phyloP scores from a whole-genome alignment of 2,113 vertebrate species.

The Neogobius melanostomus region DNA sequence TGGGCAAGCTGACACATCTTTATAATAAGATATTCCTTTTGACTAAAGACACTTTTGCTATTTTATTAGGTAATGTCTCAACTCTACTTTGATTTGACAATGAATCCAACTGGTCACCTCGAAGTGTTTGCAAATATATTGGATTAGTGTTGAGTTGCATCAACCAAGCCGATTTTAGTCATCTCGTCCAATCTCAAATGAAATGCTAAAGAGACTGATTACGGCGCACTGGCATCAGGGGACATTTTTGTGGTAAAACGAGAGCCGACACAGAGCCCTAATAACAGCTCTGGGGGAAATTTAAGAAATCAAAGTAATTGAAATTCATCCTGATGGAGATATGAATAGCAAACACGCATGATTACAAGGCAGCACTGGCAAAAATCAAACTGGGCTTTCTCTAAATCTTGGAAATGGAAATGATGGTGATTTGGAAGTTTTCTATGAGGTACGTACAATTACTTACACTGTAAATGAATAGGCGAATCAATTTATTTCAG shows the following conservation, averaged over 20 bases:
- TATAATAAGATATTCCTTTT: no score
- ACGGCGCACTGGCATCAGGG: background rate
- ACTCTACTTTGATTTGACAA: no score
- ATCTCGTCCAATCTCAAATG: background rate
- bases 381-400: background rate
- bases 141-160: background rate
- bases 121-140: background rate
- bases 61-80: no score
- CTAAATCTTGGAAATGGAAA: background rate
- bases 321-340: constrained; percentile 7
- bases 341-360: constrained; percentile 4
- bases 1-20: no score
- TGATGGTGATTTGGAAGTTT: background rate
- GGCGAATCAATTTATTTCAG: no score
- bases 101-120: no score
- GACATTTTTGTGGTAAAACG: constrained; percentile 2
- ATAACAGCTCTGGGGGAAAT: background rate
- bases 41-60: no score
- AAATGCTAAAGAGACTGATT: constrained; percentile 5
- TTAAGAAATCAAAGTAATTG: constrained; percentile 12
- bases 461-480: no score
- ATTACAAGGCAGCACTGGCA: background rate
- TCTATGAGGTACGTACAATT: background rate
- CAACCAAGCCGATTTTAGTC: background rate
- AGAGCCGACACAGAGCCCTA: background rate